phyloP scores from a whole-genome alignment of 2,797 vertebrate species.

The Uromys caudimaculatus region DNA sequence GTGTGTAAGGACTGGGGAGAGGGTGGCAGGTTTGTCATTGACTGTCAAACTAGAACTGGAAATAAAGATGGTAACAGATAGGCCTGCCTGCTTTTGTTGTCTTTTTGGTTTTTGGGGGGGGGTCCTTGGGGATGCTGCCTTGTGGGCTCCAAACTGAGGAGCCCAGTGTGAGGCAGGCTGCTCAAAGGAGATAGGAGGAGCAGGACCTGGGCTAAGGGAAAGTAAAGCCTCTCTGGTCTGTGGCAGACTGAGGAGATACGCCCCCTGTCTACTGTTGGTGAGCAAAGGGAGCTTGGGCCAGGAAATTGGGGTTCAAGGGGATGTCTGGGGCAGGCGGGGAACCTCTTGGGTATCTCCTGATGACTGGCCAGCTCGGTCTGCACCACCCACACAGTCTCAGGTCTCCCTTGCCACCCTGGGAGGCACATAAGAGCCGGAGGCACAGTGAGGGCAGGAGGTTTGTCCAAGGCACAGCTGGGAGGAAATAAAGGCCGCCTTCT shows the following conservation, averaged over 20 bases:
- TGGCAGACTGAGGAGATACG: too few relatives aligned
- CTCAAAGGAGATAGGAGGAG: not conserved
- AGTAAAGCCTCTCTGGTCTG: not conserved
- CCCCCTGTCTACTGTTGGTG: not conserved
- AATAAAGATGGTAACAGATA: conserved; percentile 73
- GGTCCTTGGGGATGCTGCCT: not conserved
- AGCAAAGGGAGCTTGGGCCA: not conserved
- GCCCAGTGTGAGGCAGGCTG: not conserved
- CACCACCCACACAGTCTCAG: not conserved
- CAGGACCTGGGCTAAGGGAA: not conserved
- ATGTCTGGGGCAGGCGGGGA: not conserved
- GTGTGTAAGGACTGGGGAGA: too few relatives aligned
- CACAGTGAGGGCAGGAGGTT: not conserved
- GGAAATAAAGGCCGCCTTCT: not conserved
- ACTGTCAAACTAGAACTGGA: conserved; percentile 52
- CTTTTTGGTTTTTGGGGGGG: not conserved
- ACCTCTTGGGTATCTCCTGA: not conserved
- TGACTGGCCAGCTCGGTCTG: not conserved
- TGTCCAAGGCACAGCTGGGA: not conserved
- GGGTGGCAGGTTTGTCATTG: not conserved
- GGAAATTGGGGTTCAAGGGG: not conserved
- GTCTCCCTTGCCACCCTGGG: not conserved
- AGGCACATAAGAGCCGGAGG: not conserved
- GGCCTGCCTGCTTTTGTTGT: not conserved
- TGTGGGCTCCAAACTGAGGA: not conserved